Evolutionary conservation across 1,140 invertebrate species (phyloP).

Genomic region (Ectropis grisescens): DNA sequence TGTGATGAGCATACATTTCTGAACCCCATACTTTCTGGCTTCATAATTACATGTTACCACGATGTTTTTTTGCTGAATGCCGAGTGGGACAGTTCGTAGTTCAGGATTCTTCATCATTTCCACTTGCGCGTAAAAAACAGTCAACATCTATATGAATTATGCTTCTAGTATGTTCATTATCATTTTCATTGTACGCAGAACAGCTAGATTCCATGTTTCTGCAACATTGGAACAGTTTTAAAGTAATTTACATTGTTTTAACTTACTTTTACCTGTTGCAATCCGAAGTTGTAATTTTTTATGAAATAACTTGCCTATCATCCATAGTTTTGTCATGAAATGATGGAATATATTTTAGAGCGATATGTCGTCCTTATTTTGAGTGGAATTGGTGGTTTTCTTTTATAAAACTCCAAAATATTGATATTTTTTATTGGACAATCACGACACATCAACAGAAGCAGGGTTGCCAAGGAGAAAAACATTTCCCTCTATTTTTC

Average conservation of each 20-base stretch:
- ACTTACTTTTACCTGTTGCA: constrained; percentile 53
- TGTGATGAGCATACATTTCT: constrained; percentile 79
- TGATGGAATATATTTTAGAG: constrained; percentile 34
- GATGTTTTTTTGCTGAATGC: constrained; percentile 84
- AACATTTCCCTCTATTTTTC: constrained; percentile 2
- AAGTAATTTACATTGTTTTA: constrained; percentile 52
- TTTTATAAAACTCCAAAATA: constrained; percentile 63
- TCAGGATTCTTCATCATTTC: constrained; percentile 80
- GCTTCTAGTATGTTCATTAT: constrained; percentile 70
- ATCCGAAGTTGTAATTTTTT: constrained; percentile 25
- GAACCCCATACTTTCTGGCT: constrained; percentile 78
- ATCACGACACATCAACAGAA: constrained; percentile 68
- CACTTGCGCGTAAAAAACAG: constrained; percentile 88
- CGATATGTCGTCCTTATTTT: constrained; percentile 37
- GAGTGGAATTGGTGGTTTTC: constrained; percentile 43
- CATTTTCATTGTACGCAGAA: constrained; percentile 38
- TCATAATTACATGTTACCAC: constrained; percentile 87
- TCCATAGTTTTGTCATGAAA: constrained; percentile 43
- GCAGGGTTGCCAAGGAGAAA: constrained; percentile 33
- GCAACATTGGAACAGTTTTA: constrained; percentile 47
- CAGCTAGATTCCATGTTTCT: constrained; percentile 62
- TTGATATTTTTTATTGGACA: constrained; percentile 61
- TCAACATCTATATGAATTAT: constrained; percentile 85
- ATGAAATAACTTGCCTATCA: constrained; percentile 43
- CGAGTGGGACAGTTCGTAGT: constrained; percentile 75